Conservation (phyloP, 2,888 invertebrate species). For the Torymus texanus region DNA sequence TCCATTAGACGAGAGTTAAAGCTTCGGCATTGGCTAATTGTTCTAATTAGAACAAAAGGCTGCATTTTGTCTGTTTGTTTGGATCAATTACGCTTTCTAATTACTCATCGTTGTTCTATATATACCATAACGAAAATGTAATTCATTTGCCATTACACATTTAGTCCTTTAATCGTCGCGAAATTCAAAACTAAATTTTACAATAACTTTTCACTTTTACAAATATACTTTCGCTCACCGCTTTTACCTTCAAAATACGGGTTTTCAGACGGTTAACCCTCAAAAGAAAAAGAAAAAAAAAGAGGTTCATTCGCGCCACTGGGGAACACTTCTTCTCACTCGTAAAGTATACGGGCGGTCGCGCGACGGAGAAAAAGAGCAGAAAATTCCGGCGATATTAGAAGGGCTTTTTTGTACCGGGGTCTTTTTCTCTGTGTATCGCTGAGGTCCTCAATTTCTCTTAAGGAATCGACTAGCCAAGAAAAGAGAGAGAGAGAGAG, state of each 20-base stretch:
- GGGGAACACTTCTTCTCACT: background rate
- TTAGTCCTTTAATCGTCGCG: no score
- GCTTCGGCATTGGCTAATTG: no score
- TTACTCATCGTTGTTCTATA: no score
- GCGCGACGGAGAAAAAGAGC: background rate
- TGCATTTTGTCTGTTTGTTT: no score
- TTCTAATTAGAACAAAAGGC: no score
- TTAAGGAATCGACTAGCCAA: conserved; percentile 31
- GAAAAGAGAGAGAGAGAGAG: background rate
- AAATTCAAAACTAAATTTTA: no score
- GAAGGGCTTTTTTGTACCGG: conserved; percentile 9
- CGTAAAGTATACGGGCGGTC: background rate
- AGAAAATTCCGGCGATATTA: conserved; percentile 14
- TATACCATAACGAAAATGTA: no score
- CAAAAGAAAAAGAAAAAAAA: background rate
- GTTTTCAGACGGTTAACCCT: background rate
- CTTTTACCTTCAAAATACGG: background rate
- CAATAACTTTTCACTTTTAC: no score
- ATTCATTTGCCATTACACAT: no score
- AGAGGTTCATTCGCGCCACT: background rate
- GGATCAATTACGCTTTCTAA: no score
- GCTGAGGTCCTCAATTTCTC: conserved; percentile 28
- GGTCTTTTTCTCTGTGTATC: conserved; percentile 8
- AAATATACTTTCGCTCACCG: no score
- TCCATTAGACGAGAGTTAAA: no score